Percentiles rank a stretch among this genome's conserved stretches.
Evolutionary conservation across 2,113 vertebrate genomes (phyloP).

Genomic region (Stomatorhinus ivindoensis): DNA sequence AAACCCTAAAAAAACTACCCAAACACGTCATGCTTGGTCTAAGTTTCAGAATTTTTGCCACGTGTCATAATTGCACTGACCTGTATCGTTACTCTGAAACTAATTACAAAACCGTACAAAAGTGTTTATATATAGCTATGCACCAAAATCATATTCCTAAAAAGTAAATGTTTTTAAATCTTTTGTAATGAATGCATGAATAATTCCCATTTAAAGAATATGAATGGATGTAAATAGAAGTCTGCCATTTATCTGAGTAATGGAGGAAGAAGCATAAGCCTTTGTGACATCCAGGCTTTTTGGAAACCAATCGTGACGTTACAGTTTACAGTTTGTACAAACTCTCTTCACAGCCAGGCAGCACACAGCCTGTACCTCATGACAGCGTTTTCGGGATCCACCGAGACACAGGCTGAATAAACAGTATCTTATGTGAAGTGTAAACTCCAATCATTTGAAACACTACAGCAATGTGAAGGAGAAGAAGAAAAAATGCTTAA

Average conservation of each 20-base stretch:
- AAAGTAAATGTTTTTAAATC: neutral
- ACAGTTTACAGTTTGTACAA: neutral
- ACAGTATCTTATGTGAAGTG: slow-evolving; percentile 16
- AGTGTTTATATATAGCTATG: neutral
- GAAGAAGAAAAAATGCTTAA: neutral
- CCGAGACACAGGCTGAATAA: slow-evolving; percentile 21
- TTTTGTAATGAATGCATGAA: neutral
- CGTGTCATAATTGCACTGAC: neutral
- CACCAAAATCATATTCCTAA: neutral
- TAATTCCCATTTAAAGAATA: neutral
- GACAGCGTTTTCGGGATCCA: slow-evolving; percentile 23
- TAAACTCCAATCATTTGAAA: slow-evolving; percentile 16
- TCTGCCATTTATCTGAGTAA: neutral
- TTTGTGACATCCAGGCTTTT: neutral
- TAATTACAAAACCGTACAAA: neutral
- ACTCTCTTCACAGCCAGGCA: neutral
- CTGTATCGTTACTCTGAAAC: neutral
- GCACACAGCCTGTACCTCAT: neutral
- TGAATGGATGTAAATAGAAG: neutral
- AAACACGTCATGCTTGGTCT: neutral
- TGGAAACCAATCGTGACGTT: neutral
- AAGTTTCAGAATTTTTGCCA: neutral
- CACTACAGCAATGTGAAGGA: neutral
- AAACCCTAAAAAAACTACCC: neutral
- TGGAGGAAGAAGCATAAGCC: neutral